Conservation (phyloP, 2,113 vertebrate species). For the Eleginops maclovinus region DNA sequence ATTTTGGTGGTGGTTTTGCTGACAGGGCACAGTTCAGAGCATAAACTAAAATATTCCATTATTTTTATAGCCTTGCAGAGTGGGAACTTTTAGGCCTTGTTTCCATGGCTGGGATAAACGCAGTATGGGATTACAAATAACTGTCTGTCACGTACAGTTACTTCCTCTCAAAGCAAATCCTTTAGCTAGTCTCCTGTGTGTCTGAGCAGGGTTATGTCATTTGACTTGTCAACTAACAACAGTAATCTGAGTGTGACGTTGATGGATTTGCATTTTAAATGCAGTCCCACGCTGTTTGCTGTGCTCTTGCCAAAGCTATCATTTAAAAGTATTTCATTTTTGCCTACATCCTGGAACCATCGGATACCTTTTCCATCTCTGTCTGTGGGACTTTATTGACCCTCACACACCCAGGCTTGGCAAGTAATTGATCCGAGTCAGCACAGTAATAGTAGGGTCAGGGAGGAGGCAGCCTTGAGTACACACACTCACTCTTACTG, state of each 20-base stretch:
- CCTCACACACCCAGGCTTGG: not conserved
- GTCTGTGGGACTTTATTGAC: too few relatives aligned
- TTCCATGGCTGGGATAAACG: slow-evolving; percentile 43
- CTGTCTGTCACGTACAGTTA: slow-evolving; percentile 7
- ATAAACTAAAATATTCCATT: slow-evolving; percentile 50
- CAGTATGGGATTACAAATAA: not conserved
- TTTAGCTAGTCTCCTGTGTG: slow-evolving; percentile 17
- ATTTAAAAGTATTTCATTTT: slow-evolving; percentile 6
- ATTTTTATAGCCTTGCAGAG: slow-evolving; percentile 33
- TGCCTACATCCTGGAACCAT: not conserved
- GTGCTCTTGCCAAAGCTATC: not conserved
- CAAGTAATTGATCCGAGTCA: slow-evolving; percentile 20
- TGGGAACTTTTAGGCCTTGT: slow-evolving; percentile 35
- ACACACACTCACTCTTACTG: not conserved
- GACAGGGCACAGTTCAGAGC: slow-evolving; percentile 20
- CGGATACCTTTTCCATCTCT: not conserved
- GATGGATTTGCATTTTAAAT: slow-evolving; percentile 1
- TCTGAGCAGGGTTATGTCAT: slow-evolving; percentile 30
- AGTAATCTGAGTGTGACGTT: slow-evolving; percentile 19
- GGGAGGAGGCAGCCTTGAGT: slow-evolving; percentile 3
- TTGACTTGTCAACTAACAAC: slow-evolving; percentile 9
- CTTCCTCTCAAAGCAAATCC: slow-evolving; percentile 1
- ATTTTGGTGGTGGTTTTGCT: slow-evolving; percentile 24
- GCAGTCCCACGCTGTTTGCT: not conserved
- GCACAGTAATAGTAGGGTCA: slow-evolving; percentile 38